Conservation (phyloP, 2,113 vertebrate genomes). For the Chionis minor region DNA sequence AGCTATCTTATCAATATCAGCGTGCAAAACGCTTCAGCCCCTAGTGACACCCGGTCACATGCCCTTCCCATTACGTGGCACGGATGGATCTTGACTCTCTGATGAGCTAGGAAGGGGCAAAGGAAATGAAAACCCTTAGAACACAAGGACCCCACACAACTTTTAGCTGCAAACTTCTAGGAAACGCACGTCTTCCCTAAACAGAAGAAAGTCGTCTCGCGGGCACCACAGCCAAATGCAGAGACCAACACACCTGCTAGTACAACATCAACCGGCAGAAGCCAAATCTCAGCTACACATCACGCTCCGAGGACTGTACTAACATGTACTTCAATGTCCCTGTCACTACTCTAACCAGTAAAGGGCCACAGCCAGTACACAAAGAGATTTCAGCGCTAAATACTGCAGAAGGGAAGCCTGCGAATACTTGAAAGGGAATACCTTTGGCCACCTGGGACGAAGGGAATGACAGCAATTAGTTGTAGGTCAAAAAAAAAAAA, state of each 20-base stretch:
- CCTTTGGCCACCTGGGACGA: not conserved
- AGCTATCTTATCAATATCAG: not conserved
- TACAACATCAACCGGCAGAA: not conserved
- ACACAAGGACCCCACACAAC: not conserved
- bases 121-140: rapidly evolving
- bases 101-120: not conserved
- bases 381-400: not conserved
- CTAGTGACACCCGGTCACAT: not conserved
- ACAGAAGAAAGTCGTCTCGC: not conserved
- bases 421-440: not conserved
- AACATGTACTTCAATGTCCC: not conserved
- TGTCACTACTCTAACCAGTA: too few species aligned
- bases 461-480: rapidly evolving
- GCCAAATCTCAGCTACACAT: not conserved
- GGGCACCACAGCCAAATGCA: not conserved
- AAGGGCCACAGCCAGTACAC: not conserved
- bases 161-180: not conserved
- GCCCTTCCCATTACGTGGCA: not conserved
- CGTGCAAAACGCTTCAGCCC: rapidly evolving
- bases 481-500: not conserved
- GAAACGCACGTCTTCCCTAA: not conserved
- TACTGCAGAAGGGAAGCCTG: not conserved
- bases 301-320: rapidly evolving
- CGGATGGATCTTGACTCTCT: not conserved
- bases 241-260: not conserved